Conservation (phyloP, 2,888 invertebrate genomes). For the Iselma pallidipennis region DNA sequence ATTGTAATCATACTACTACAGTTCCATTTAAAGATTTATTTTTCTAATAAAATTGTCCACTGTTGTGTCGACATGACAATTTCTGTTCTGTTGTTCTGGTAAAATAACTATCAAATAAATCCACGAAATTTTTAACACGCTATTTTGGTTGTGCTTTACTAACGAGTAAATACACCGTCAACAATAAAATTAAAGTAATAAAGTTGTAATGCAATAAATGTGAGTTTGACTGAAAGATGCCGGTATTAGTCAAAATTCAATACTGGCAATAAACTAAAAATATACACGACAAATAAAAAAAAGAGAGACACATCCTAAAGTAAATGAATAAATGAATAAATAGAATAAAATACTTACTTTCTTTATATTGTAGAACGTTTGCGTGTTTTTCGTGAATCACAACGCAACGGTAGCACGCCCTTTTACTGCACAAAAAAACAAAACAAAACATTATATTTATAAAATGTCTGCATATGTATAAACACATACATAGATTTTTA, state of each 20-base stretch:
- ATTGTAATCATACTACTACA: not conserved
- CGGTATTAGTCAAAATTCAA: constrained; percentile 13
- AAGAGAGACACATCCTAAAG: no score
- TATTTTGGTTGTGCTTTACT: not conserved
- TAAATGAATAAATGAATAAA: not conserved
- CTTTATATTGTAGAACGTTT: constrained; percentile 95
- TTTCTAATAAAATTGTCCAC: no score
- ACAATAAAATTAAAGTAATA: constrained; percentile 18
- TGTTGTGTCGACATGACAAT: no score
- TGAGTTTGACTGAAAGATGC: constrained; percentile 5
- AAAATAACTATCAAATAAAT: no score
- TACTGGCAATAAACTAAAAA: constrained; percentile 7
- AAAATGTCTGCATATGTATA: no score
- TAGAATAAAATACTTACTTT: constrained; percentile 75
- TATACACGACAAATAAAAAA: no score
- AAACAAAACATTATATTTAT: no score
- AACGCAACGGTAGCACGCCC: constrained; percentile 87
- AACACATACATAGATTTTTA: constrained; percentile 22
- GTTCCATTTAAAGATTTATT: not conserved
- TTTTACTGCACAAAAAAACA: constrained; percentile 70
- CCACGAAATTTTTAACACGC: not conserved
- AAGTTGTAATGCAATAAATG: constrained; percentile 12
- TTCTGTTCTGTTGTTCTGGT: no score
- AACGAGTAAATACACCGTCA: not conserved
- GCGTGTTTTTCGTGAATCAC: constrained; percentile 94